Base-by-base conservation (phyloP, 1,140 invertebrate species). In the Drosophila rufa region DNA sequence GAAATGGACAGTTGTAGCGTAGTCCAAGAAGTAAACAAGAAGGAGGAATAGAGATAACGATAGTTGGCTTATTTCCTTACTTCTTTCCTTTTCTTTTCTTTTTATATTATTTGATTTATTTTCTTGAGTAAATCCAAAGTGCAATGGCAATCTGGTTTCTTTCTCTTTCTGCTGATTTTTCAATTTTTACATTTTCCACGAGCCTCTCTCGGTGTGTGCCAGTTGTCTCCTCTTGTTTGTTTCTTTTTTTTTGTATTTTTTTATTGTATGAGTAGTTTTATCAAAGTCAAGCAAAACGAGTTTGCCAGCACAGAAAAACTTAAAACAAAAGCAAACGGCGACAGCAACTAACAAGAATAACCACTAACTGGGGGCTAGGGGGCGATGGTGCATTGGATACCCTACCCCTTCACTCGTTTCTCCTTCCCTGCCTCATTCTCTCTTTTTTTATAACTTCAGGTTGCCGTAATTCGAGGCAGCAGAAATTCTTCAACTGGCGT, bases 241-340 rank as follows among this genome's bases (percentile, higher is more conserved):
- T 11, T 56, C 15, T 5, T 25, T 64, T 17, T n/a, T 33, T 40
- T 15, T 53, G 6, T 38, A 61, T 33, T 48, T 53, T 48, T 48
- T 40, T 55, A 55, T 55, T 55, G 8, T 56, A 5, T 7, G 19
- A 40, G 48, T 68, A 65, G 50, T 70, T 70, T 82, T 80, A 78
- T 89, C 80, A 74, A 62, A 77, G 84, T 80, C 78, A 84, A 62
- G 66, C 73, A 85, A 74, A 84, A 89, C 85, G 60, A 74, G 81
- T 81, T 87, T 84, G 75, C 48, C 56, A 66, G 56, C 48, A 60
- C 51, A 83, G 55, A 65, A 67, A 59, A 76, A 76, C 64, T 56
- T 33, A 59, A 50, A 78, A 55, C 50, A 66, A 67, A 58, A 78
- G 71, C 75, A 68, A 73, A 82, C 66, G 58, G 65, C 76, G 55